These are phyloP conservation scores for Mixornis gularis DNA, from an alignment of 2,113 vertebrate species.

Conservation along the genomic window DNA sequence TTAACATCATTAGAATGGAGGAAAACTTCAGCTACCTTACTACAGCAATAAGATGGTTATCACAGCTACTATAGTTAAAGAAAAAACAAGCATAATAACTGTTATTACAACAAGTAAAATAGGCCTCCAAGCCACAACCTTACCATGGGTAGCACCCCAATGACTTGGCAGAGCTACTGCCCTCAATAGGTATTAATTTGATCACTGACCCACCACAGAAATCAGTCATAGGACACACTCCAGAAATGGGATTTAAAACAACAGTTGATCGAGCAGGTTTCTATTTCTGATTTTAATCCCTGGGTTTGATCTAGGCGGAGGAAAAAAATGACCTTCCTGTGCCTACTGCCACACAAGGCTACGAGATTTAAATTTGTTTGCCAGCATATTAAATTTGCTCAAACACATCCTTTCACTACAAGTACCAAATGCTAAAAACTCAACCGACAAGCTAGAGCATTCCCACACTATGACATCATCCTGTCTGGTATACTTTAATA, in stretches of 20 bases:
- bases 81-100: background rate
- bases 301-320: slow-evolving; percentile 3
- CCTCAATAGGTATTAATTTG: background rate
- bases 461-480: slow-evolving; percentile 71
- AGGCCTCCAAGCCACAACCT: background rate
- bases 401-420: slow-evolving; percentile 41
- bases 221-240: background rate
- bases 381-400: slow-evolving; percentile 16
- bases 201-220: background rate
- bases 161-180: background rate
- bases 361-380: background rate
- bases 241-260: background rate
- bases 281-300: slow-evolving; percentile 27
- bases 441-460: slow-evolving; percentile 56
- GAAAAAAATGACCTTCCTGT: slow-evolving; percentile 9
- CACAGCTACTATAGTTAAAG: background rate
- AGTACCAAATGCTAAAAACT: slow-evolving; percentile 56
- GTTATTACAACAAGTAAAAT: background rate
- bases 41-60: background rate
- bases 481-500: slow-evolving; percentile 68
- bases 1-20: background rate
- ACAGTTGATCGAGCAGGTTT: background rate
- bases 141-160: background rate
- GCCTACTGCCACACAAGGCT: background rate
- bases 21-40: background rate